Percentiles rank a stretch among this genome's conserved stretches.
Conservation (phyloP, 2,113 vertebrate genomes). For the Thomomys bottae region DNA sequence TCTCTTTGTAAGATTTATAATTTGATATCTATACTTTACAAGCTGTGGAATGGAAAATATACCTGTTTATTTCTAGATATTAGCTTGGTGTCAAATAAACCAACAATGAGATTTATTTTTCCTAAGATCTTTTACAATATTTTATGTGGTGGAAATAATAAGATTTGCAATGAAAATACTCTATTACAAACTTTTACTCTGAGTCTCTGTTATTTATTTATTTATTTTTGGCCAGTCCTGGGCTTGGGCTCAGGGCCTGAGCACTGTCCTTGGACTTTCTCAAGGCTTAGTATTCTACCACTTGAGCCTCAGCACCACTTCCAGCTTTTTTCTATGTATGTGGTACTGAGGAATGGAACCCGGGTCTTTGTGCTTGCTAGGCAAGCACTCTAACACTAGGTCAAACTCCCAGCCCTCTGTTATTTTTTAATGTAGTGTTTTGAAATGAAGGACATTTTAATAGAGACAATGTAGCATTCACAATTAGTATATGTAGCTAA, state of each 20-base stretch:
- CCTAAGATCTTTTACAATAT: background rate
- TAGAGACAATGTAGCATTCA: background rate
- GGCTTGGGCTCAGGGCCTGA: too few relatives aligned
- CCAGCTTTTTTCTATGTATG: too few relatives aligned
- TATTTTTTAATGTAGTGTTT: background rate
- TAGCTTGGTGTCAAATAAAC: background rate
- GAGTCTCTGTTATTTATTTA: background rate
- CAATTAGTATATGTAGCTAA: background rate
- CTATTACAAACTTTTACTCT: background rate
- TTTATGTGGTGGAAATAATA: background rate
- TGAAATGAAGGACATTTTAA: slow-evolving; percentile 1
- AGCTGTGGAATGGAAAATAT: background rate
- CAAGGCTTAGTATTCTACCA: too few relatives aligned
- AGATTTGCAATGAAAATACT: background rate
- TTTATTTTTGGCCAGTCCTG: too few relatives aligned
- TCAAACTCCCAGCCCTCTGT: too few relatives aligned
- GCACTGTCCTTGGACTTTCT: too few relatives aligned
- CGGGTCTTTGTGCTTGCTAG: too few relatives aligned
- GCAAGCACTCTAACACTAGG: too few relatives aligned
- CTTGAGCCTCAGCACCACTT: too few relatives aligned
- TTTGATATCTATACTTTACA: background rate
- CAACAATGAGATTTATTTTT: slow-evolving; percentile 37
- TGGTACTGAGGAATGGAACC: too few relatives aligned
- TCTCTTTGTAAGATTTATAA: background rate
- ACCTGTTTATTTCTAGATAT: background rate